phyloP scores from a whole-genome alignment of 37 sponge, comb jelly and placozoan species.

The Crambe crambe region DNA sequence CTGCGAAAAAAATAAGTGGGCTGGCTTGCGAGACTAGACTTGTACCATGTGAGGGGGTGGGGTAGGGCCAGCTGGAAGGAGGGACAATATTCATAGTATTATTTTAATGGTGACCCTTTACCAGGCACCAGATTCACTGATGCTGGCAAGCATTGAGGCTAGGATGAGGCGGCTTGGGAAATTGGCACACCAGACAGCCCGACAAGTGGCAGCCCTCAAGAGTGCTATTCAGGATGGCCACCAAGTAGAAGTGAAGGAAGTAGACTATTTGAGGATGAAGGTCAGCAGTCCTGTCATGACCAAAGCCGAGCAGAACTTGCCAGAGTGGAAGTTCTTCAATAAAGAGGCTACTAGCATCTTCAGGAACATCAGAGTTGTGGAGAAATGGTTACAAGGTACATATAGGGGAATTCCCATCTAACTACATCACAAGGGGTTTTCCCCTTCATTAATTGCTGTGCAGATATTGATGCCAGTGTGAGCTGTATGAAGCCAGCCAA shows the following conservation, averaged over 20 bases:
- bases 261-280: background rate
- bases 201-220: conserved; percentile 2
- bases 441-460: no score
- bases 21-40: no score
- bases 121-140: conserved; percentile 34
- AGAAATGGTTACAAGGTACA: conserved; percentile 51
- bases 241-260: background rate
- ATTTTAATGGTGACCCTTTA: background rate
- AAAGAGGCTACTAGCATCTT: conserved; percentile 49
- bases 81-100: background rate
- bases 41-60: background rate
- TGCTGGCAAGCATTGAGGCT: conserved; percentile 55
- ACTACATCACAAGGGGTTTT: no score
- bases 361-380: conserved; percentile 20
- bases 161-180: conserved; percentile 26
- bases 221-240: background rate
- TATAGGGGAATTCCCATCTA: no score
- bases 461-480: background rate
- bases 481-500: conserved; percentile 8
- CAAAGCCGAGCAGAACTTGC: conserved; percentile 5
- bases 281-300: conserved; percentile 11
- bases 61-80: background rate
- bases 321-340: conserved; percentile 53
- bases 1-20: no score
- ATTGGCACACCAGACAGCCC: conserved; percentile 10